These are phyloP conservation scores for Drosophila hamatofila DNA, from an alignment of 2,888 invertebrate species.

Conservation along the genomic window DNA sequence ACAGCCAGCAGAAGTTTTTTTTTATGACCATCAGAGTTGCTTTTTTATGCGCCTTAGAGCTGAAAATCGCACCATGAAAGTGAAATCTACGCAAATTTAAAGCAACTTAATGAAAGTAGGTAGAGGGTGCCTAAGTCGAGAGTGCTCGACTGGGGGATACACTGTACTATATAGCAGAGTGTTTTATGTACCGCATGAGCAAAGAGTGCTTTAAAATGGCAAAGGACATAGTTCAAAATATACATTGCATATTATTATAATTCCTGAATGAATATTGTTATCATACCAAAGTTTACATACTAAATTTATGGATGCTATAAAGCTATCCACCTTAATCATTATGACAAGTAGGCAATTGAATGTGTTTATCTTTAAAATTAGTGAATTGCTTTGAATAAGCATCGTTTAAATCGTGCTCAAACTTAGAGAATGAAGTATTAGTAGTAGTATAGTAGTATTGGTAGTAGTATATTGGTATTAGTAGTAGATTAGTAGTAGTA, in stretches of 20 bases:
- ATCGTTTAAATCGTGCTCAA: no score
- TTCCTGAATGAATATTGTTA: not conserved
- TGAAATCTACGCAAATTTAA: conserved; percentile 38
- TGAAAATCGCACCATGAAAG: conserved; percentile 55
- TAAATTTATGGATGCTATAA: not conserved
- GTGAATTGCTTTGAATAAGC: no score
- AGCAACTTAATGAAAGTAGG: conserved; percentile 49
- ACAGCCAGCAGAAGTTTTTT: conserved; percentile 20
- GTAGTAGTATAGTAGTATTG: no score
- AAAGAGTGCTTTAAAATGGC: no score
- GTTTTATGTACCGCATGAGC: not conserved
- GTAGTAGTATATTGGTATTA: no score
- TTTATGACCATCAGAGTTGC: conserved; percentile 42
- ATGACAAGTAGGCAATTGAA: not conserved
- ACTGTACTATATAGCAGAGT: not conserved
- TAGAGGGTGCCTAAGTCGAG: conserved; percentile 4
- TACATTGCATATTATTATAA: not conserved
- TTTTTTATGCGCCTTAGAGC: conserved; percentile 59
- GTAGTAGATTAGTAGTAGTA: no score
- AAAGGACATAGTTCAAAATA: no score
- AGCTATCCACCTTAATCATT: not conserved
- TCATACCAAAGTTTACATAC: not conserved
- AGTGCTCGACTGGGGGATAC: not conserved
- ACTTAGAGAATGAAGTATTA: no score
- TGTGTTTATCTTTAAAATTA: not conserved